Conservation (phyloP, 2,797 vertebrate genomes). For the Artibeus lituratus region DNA sequence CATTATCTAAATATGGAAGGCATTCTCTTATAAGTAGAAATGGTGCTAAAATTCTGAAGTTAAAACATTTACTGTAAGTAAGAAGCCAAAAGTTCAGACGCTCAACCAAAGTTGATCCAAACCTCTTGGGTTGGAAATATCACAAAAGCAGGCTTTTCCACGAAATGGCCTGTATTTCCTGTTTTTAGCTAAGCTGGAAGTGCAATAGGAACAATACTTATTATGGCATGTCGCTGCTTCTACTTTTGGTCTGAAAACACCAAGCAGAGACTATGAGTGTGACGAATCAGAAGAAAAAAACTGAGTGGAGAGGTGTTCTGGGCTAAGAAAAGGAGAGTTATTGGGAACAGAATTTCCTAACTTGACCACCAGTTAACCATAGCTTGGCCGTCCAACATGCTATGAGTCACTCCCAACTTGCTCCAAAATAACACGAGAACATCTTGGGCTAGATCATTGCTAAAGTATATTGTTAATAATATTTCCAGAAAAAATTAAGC, state of each 20-base stretch:
- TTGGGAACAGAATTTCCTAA: conserved; percentile 71
- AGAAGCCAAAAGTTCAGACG: conserved; percentile 71
- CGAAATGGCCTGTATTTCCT: conserved; percentile 51
- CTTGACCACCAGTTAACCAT: conserved; percentile 73
- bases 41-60: conserved; percentile 50
- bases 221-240: conserved; percentile 50
- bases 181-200: conserved; percentile 67
- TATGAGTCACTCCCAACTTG: conserved; percentile 67
- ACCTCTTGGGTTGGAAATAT: conserved; percentile 57
- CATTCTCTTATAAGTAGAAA: conserved; percentile 3
- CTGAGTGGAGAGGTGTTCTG: conserved; percentile 52
- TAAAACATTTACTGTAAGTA: conserved; percentile 54
- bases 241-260: conserved; percentile 72
- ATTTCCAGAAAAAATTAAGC: conserved; percentile 50
- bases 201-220: conserved; percentile 58
- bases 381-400: conserved; percentile 30
- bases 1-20: conserved; percentile 43
- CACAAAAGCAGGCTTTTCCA: conserved; percentile 61
- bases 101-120: conserved; percentile 63
- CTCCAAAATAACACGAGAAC: conserved; percentile 71
- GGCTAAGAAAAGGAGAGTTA: conserved; percentile 57
- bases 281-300: conserved; percentile 67
- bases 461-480: conserved; percentile 60
- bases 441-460: conserved; percentile 46
- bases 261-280: conserved; percentile 49